Percentiles rank a stretch among this genome's conserved stretches.
These are phyloP conservation scores for Heliocidaris erythrogramma DNA, from an alignment of 35 echinoderm and acorn worm species.

Conservation along the genomic window DNA sequence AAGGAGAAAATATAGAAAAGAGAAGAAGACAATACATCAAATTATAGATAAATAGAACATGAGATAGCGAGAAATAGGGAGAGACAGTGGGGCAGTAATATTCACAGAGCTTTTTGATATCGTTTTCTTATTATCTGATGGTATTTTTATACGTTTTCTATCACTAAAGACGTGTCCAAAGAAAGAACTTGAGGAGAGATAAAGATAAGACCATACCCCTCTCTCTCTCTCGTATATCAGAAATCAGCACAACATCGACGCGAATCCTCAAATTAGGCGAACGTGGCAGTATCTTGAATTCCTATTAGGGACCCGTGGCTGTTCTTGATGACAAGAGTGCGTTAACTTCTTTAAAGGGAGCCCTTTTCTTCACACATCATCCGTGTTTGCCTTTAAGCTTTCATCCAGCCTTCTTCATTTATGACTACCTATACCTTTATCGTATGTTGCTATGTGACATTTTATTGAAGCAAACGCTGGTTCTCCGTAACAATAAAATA, in stretches of 20 bases:
- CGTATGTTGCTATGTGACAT: background rate
- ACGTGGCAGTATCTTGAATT: conserved; percentile 41
- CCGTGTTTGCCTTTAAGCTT: background rate
- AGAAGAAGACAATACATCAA: too few species aligned
- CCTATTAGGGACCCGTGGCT: background rate
- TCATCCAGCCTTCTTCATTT: background rate
- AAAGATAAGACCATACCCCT: background rate
- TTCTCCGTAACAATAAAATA: background rate
- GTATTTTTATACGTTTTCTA: too few species aligned
- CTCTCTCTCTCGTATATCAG: background rate
- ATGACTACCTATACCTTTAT: background rate
- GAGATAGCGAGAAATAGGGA: too few species aligned
- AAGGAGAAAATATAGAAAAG: too few species aligned
- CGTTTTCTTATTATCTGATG: too few species aligned
- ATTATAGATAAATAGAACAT: too few species aligned
- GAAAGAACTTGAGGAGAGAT: background rate
- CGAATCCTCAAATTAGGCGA: background rate
- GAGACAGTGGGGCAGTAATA: too few species aligned
- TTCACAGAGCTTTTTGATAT: too few species aligned
- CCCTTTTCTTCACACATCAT: background rate
- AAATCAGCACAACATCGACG: background rate
- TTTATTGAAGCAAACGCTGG: background rate
- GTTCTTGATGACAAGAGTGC: conserved; percentile 8
- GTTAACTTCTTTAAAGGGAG: conserved; percentile 23
- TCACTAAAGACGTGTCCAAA: too few species aligned